phyloP scores from a whole-genome alignment of 1,140 invertebrate species.

The Atta cephalotes region DNA sequence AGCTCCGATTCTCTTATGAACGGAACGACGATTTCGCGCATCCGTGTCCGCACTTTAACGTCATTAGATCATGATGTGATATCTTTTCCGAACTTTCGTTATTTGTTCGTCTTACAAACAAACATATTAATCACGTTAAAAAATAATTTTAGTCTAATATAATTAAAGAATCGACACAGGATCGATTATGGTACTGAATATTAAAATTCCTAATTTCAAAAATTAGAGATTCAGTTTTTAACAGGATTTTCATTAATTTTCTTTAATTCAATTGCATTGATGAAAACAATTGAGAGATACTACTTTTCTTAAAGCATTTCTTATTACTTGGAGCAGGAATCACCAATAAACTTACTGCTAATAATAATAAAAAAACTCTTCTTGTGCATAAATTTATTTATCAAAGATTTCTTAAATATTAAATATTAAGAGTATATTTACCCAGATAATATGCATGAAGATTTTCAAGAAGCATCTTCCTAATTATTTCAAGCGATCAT shows the following conservation, averaged over 20 bases:
- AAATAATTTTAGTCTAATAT: background rate
- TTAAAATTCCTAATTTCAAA: background rate
- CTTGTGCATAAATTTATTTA: background rate
- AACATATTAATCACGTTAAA: background rate
- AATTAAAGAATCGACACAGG: background rate
- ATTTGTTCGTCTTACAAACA: background rate
- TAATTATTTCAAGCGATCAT: background rate
- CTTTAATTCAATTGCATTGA: background rate
- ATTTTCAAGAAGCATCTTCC: background rate
- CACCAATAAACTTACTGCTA: background rate
- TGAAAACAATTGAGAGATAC: background rate
- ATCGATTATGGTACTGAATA: background rate
- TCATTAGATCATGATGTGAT: background rate
- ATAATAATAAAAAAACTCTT: background rate
- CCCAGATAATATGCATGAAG: background rate
- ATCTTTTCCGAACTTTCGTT: background rate
- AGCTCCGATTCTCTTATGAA: slow-evolving; percentile 29
- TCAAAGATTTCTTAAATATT: background rate
- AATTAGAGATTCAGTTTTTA: background rate
- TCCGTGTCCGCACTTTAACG: background rate
- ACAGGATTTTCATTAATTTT: background rate
- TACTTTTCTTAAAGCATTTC: background rate
- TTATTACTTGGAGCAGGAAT: background rate
- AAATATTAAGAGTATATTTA: background rate
- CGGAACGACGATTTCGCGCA: slow-evolving; percentile 9